These are phyloP conservation scores for Eira barbara DNA, from an alignment of 2,113 vertebrate genomes.

Conservation along the genomic window DNA sequence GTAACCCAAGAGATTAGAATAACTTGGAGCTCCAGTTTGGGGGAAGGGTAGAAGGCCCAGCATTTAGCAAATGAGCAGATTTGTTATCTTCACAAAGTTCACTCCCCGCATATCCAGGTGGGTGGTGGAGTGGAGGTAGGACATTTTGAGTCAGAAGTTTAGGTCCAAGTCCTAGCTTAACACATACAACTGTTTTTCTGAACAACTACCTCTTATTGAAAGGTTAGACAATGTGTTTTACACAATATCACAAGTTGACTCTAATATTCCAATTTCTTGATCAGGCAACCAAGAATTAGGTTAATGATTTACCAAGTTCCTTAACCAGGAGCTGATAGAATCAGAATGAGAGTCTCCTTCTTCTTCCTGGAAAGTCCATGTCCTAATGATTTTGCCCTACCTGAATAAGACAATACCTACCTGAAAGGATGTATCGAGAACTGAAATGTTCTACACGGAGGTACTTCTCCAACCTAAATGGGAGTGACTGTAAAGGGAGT, in stretches of 20 bases:
- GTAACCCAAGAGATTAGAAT: neutral
- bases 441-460: neutral
- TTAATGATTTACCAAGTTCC: neutral
- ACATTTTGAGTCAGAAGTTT: neutral
- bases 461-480: neutral
- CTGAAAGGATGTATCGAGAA: neutral
- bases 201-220: too few species aligned
- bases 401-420: neutral
- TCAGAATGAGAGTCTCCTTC: neutral
- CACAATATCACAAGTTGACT: neutral
- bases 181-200: neutral
- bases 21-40: neutral
- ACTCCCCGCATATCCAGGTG: neutral
- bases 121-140: neutral
- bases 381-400: neutral
- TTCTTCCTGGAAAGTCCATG: neutral
- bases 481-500: neutral
- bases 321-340: neutral
- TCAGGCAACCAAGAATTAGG: neutral
- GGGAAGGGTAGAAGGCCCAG: neutral
- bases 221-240: neutral
- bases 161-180: neutral
- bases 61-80: neutral
- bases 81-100: neutral
- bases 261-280: neutral